Conservation (phyloP, 2,797 vertebrate species). For the Emydoidea blandingii region DNA sequence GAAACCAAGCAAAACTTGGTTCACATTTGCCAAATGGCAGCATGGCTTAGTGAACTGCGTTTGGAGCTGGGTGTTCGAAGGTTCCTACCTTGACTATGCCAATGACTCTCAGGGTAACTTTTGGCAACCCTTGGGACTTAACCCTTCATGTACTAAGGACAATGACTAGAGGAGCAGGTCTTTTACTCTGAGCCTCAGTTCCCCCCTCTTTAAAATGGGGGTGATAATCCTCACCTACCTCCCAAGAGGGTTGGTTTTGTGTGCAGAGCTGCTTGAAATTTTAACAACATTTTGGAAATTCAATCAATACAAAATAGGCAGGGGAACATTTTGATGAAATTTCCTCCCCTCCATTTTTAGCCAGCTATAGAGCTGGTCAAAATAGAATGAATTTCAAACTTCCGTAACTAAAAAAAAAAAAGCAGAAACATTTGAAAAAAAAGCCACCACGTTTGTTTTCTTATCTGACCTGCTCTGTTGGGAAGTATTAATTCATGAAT, state of each 20-base stretch:
- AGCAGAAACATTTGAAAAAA: not conserved
- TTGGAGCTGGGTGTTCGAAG: not conserved
- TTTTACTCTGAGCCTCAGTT: not conserved
- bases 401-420: not conserved
- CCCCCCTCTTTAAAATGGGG: not conserved
- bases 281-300: not conserved
- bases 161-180: not conserved
- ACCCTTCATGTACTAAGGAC: not conserved
- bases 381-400: not conserved
- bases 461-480: not conserved
- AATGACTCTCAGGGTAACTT: not conserved
- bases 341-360: not conserved
- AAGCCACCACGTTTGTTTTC: not conserved
- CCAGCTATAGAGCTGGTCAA: not conserved
- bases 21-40: not conserved
- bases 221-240: not conserved
- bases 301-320: not conserved
- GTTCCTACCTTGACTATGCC: not conserved
- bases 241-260: not conserved
- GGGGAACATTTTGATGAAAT: not conserved
- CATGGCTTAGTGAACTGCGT: not conserved
- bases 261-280: not conserved
- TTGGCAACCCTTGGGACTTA: not conserved
- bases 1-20: not conserved
- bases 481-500: not conserved